Evolutionary conservation across 2,113 vertebrate species (phyloP), one percentile per base, ranked within the genome.

Genomic region (Cephalopholis sonnerati): DNA sequence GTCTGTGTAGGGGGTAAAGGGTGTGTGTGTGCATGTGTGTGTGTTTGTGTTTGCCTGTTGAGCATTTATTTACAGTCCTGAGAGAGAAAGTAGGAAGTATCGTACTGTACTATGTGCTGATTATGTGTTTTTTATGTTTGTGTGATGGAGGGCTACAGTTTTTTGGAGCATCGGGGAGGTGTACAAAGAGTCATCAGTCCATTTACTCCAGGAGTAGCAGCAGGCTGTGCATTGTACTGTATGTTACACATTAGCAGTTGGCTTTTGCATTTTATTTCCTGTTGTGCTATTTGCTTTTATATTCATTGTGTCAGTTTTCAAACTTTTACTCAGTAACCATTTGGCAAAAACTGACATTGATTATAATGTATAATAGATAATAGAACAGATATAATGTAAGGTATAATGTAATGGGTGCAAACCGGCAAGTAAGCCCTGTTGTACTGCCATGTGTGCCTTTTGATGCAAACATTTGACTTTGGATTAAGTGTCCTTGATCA

Each of bases 1-100:
- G 87, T 84, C 81, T 86, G 85, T 41, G 81, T 72, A 79, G 90
- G 86, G 90, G 86, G 83, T 87, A 65, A 50, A 72, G 76, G 25
- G 66, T 72, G 68, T 79, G 46, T 79, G 46, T 66, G 11, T 77
- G 69, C 2, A 1, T 77, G 50, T 71, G 74, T 85, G 79, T 77
- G 74, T 85, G 79, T 77, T 12, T 90, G 78, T 88, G 77, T 91
- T 83, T 84, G 63, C 61, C 29, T 83, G 57, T 81, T 54, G 81
- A 77, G 66, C 24, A 12, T 82, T 53, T 71, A 70, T 88, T 79
- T 82, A 72, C 83, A 70, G 69, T 41, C 58, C 39, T 57, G 59
- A 48, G 69, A 74, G 81, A 74, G 81, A 78, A 83, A 87, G 81
- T 70, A 89, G 83, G 85, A 86, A 85, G 81, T 80, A 59, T 61